Percentiles rank a stretch among this genome's conserved stretches.
phyloP scores from a whole-genome alignment of 2,797 vertebrate species.

The Linurgus olivaceus region DNA sequence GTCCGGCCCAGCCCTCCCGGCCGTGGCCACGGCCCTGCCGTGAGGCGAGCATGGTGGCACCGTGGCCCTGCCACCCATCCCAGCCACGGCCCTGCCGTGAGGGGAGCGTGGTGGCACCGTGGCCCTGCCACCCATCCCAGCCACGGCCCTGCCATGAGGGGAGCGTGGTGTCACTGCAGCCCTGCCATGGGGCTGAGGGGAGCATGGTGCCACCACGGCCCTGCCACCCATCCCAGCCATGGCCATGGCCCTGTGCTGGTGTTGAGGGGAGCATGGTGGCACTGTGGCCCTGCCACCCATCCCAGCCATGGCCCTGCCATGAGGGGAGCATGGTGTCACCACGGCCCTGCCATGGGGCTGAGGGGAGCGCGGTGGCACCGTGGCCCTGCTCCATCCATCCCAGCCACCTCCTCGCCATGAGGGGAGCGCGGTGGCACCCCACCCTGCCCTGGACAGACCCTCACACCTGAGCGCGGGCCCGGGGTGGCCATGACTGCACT shows the following conservation, averaged over 20 bases:
- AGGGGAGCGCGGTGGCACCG: background rate
- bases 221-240: too few relatives aligned
- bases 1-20: too few relatives aligned
- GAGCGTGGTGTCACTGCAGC: background rate
- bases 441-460: background rate
- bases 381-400: background rate
- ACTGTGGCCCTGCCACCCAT: fast-evolving
- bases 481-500: conserved; percentile 41
- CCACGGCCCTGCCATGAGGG: background rate
- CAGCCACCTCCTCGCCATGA: background rate
- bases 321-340: fast-evolving
- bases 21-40: background rate
- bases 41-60: background rate
- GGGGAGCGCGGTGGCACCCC: background rate
- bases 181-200: too few relatives aligned
- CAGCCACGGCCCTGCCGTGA: too few relatives aligned
- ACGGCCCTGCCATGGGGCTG: background rate
- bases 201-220: background rate
- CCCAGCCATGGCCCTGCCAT: background rate
- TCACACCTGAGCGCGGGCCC: background rate
- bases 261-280: background rate
- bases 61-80: background rate
- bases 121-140: background rate
- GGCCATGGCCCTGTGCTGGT: too few relatives aligned
- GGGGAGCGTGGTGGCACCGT: too few relatives aligned